Evolutionary conservation across 1,140 invertebrate species (phyloP).

Genomic region (Cyclina sinensis): DNA sequence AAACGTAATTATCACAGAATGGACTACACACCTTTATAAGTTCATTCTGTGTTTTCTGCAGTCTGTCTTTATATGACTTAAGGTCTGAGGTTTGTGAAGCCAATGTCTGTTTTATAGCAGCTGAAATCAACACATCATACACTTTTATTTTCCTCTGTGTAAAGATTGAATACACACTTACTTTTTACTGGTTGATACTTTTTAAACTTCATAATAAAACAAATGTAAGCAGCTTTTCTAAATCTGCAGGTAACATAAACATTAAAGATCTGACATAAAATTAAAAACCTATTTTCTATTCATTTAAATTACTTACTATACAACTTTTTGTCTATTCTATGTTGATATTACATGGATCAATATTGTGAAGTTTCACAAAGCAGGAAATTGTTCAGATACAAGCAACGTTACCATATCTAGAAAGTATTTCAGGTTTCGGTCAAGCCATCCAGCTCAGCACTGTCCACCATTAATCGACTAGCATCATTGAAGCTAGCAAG

Average conservation of each 20-base stretch:
- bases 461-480: conserved; percentile 82
- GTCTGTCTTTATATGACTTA: conserved; percentile 81
- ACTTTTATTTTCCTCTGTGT: conserved; percentile 55
- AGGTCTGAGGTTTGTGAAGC: conserved; percentile 78
- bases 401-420: conserved; percentile 82
- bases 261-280: too few species aligned
- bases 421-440: conserved; percentile 82
- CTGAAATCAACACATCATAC: conserved; percentile 77
- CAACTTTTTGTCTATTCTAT: too few species aligned
- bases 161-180: neutral
- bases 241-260: too few species aligned
- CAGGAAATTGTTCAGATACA: too few species aligned
- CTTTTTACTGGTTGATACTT: neutral
- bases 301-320: too few species aligned
- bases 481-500: conserved; percentile 82
- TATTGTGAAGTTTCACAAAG: too few species aligned
- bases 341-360: too few species aligned
- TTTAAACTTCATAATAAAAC: too few species aligned
- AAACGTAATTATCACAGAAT: neutral
- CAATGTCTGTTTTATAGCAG: conserved; percentile 82
- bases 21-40: conserved; percentile 80
- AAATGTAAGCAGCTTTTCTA: too few species aligned
- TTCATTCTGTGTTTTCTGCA: conserved; percentile 84
- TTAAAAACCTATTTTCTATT: too few species aligned
- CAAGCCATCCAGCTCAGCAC: conserved; percentile 81